These are phyloP conservation scores for Hydrolagus affinis DNA, from an alignment of 2,113 vertebrate genomes.

Conservation along the genomic window DNA sequence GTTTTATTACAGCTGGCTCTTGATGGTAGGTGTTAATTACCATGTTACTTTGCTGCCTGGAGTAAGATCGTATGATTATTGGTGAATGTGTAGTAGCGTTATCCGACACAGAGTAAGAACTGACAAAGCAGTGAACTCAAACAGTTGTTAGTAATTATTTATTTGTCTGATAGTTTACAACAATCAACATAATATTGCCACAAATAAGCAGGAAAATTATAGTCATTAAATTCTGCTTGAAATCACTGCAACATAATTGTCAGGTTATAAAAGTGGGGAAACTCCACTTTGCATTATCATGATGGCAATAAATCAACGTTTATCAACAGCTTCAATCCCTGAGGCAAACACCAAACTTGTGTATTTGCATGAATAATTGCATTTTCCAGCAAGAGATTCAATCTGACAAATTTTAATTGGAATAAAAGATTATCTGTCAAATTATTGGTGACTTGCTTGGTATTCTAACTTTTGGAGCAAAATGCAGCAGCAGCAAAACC, in stretches of 20 bases:
- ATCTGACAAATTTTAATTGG: neutral
- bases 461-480: too few relatives aligned
- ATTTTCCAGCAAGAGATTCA: neutral
- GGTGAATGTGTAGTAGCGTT: neutral
- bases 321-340: neutral
- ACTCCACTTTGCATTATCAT: neutral
- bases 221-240: neutral
- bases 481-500: too few relatives aligned
- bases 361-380: constrained; percentile 1
- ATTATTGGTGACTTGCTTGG: too few relatives aligned
- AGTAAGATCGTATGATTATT: neutral
- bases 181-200: neutral
- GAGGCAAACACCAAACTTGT: neutral
- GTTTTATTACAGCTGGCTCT: neutral
- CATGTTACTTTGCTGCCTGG: neutral
- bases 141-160: neutral
- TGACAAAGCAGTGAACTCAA: neutral
- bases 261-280: neutral
- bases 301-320: neutral
- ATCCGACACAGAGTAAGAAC: neutral
- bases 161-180: neutral
- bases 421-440: neutral
- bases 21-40: neutral
- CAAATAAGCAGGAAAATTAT: neutral
- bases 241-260: neutral